A percentile compares a stretch with the other conserved stretches of the same genome.
These are phyloP conservation scores for Yasuhikotakia modesta DNA, from an alignment of 2,797 vertebrate species.

Conservation along the genomic window DNA sequence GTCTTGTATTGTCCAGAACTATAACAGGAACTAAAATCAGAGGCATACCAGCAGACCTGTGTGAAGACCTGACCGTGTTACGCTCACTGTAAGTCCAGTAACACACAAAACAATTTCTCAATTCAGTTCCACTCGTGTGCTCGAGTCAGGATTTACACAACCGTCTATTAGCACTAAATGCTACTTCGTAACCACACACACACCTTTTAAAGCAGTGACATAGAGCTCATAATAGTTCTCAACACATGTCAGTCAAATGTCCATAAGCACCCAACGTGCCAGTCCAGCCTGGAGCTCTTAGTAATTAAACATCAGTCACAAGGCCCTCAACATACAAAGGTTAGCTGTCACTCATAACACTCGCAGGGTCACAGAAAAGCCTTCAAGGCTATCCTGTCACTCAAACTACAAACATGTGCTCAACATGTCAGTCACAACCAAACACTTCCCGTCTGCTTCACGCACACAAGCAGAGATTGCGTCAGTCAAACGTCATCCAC, in stretches of 20 bases:
- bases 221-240: constrained; percentile 7
- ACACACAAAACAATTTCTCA: neutral
- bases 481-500: constrained; percentile 24
- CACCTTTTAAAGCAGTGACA: constrained; percentile 36
- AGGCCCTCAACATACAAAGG: constrained; percentile 28
- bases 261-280: constrained; percentile 26
- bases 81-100: constrained; percentile 84
- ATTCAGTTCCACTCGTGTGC: neutral
- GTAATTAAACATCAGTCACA: constrained; percentile 52
- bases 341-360: constrained; percentile 25
- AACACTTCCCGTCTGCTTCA: neutral
- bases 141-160: neutral
- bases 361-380: constrained; percentile 10
- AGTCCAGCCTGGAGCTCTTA: constrained; percentile 19
- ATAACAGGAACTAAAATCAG: constrained; percentile 94
- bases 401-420: constrained; percentile 28
- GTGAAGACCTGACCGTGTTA: constrained; percentile 89
- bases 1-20: constrained; percentile 76
- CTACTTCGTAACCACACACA: neutral
- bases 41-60: constrained; percentile 83
- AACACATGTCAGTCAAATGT: constrained; percentile 32
- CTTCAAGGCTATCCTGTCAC: constrained; percentile 31
- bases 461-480: constrained; percentile 14
- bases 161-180: neutral
- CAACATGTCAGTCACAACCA: constrained; percentile 23